Conservation (phyloP, 2,888 invertebrate genomes). For the Athetis lepigone region DNA sequence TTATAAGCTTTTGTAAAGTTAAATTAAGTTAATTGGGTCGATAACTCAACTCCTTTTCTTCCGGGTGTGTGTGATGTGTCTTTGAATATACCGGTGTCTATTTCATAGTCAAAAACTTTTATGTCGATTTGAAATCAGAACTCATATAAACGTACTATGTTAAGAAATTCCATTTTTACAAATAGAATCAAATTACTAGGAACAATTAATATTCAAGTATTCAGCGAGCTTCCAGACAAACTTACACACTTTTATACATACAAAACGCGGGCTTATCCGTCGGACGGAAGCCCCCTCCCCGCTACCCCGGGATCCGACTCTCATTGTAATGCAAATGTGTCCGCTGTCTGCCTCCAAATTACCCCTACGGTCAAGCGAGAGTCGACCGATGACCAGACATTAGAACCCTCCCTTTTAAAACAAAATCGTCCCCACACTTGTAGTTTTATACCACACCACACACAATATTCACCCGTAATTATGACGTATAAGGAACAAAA, state of each 20-base stretch:
- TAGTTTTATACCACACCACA: constrained; percentile 61
- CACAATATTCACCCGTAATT: constrained; percentile 74
- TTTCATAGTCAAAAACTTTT: not conserved
- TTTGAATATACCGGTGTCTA: not conserved
- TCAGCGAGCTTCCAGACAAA: constrained; percentile 76
- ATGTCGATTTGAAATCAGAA: not conserved
- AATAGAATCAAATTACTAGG: constrained; percentile 62
- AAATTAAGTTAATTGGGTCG: not conserved
- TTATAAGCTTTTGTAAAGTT: not conserved
- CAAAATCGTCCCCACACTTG: constrained; percentile 77
- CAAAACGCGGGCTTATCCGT: constrained; percentile 84
- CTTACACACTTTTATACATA: constrained; percentile 81
- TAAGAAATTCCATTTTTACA: constrained; percentile 30
- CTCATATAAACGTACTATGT: constrained; percentile 2
- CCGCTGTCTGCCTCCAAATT: constrained; percentile 90
- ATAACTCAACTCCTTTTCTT: not conserved
- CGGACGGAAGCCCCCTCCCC: constrained; percentile 83
- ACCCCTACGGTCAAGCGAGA: constrained; percentile 88
- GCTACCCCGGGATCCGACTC: constrained; percentile 79
- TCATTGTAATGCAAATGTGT: constrained; percentile 90
- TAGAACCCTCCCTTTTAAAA: constrained; percentile 88
- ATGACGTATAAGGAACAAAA: constrained; percentile 65
- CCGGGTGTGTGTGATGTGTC: too few relatives aligned
- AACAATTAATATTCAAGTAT: constrained; percentile 82
- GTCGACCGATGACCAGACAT: constrained; percentile 85